A percentile compares a stretch with the other conserved stretches of the same genome.
These are phyloP conservation scores for Crossocerus cetratus DNA, from an alignment of 2,888 invertebrate species.

Conservation along the genomic window DNA sequence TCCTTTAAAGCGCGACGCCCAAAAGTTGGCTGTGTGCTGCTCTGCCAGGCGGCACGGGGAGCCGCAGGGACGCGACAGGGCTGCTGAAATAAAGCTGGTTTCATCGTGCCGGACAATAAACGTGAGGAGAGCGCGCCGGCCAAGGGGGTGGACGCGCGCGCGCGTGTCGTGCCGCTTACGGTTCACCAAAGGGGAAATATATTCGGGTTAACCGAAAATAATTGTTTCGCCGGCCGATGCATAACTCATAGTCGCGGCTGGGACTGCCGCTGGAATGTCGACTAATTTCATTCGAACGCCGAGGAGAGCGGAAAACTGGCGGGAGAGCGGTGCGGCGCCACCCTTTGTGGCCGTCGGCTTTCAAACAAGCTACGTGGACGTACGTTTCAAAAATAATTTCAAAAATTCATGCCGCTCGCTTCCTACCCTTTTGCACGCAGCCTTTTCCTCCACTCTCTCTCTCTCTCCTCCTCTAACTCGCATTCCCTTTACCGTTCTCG, in stretches of 20 bases:
- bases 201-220: slow-evolving; percentile 13
- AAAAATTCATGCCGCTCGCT: neutral
- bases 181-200: slow-evolving; percentile 26
- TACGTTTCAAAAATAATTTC: neutral
- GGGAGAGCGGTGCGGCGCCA: neutral
- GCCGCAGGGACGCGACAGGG: neutral
- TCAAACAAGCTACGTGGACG: neutral
- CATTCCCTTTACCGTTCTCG: neutral
- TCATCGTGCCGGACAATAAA: neutral
- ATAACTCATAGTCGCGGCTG: neutral
- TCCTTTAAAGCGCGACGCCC: slow-evolving; percentile 3
- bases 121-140: neutral
- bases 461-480: neutral
- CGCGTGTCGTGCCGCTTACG: slow-evolving; percentile 1
- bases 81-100: neutral
- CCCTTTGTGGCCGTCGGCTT: neutral
- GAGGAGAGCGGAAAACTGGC: too few species aligned
- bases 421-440: neutral
- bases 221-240: slow-evolving; percentile 1
- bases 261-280: slow-evolving; percentile 1
- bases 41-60: neutral
- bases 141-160: slow-evolving; percentile 12
- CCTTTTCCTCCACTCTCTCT: neutral
- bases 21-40: neutral
- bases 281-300: slow-evolving; percentile 3